phyloP scores from a whole-genome alignment of 2,888 invertebrate genomes.

The Clepsis dumicolana region DNA sequence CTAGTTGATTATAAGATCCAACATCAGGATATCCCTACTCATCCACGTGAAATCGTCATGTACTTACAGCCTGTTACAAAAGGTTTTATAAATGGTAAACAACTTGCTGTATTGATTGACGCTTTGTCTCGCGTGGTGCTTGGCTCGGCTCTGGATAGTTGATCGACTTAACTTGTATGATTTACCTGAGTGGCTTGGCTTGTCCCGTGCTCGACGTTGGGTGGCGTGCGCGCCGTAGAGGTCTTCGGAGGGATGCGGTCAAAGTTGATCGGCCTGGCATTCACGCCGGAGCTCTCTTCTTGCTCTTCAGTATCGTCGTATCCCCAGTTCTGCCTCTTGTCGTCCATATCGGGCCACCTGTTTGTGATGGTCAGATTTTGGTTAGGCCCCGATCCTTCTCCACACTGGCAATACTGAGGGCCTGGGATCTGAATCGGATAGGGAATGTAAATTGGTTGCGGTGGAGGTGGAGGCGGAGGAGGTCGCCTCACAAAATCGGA shows the following conservation, averaged over 20 bases:
- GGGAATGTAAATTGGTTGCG: constrained; percentile 72
- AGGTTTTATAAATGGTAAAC: background rate
- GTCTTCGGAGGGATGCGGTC: constrained; percentile 54
- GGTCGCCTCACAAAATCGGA: constrained; percentile 58
- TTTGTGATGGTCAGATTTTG: constrained; percentile 50
- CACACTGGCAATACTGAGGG: constrained; percentile 55
- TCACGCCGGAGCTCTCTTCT: constrained; percentile 52
- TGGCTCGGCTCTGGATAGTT: constrained; percentile 15
- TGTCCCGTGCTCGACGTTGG: constrained; percentile 62
- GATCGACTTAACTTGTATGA: too few species aligned
- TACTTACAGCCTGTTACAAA: too few species aligned
- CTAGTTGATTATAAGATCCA: too few species aligned
- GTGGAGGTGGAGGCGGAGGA: constrained; percentile 59
- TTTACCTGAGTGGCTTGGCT: constrained; percentile 53
- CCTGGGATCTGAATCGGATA: constrained; percentile 66
- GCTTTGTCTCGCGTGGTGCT: background rate
- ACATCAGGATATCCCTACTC: too few species aligned
- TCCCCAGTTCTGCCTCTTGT: constrained; percentile 70
- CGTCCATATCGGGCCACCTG: constrained; percentile 66
- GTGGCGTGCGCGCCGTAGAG: constrained; percentile 52
- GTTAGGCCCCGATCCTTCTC: constrained; percentile 36
- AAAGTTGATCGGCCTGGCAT: constrained; percentile 72
- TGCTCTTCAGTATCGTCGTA: constrained; percentile 52
- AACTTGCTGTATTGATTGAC: background rate
- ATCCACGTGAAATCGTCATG: too few species aligned